A percentile compares a stretch with the other conserved stretches of the same genome.
Evolutionary conservation across 2,113 vertebrate species (phyloP).

Genomic region (Semnopithecus entellus): DNA sequence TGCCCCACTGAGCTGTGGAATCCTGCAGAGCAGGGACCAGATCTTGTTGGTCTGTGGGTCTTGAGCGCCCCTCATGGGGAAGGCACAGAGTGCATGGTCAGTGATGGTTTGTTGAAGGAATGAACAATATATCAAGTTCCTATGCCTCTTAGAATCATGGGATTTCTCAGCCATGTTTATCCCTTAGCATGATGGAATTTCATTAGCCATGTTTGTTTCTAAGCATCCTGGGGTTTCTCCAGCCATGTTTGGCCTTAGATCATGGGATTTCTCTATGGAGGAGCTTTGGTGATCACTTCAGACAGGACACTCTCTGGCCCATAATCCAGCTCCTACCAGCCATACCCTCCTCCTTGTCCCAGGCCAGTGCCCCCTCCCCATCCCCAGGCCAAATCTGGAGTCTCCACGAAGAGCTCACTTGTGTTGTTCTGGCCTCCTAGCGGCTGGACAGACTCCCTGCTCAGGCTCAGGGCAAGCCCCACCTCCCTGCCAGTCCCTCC

Average conservation of each 20-base stretch:
- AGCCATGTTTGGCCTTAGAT: not conserved
- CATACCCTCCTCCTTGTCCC: accelerated
- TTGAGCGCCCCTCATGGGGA: not conserved
- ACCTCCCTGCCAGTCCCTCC: not conserved
- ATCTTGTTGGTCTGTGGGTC: not conserved
- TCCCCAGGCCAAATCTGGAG: not conserved
- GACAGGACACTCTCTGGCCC: not conserved
- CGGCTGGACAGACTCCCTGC: not conserved
- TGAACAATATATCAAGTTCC: not conserved
- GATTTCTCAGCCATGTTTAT: not conserved
- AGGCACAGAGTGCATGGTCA: not conserved
- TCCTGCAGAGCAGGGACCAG: not conserved
- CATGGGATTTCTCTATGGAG: not conserved
- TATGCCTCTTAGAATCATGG: not conserved
- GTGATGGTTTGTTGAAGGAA: not conserved
- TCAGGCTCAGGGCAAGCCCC: not conserved
- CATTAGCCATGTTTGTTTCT: not conserved
- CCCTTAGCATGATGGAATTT: not conserved
- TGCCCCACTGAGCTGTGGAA: not conserved
- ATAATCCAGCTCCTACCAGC: not conserved
- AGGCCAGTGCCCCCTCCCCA: too few relatives aligned
- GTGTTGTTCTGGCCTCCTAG: not conserved
- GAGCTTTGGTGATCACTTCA: not conserved
- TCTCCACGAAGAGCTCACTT: not conserved
- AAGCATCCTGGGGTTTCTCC: not conserved